phyloP scores from a whole-genome alignment of 2,113 vertebrate species.

The Macrotus californicus region DNA sequence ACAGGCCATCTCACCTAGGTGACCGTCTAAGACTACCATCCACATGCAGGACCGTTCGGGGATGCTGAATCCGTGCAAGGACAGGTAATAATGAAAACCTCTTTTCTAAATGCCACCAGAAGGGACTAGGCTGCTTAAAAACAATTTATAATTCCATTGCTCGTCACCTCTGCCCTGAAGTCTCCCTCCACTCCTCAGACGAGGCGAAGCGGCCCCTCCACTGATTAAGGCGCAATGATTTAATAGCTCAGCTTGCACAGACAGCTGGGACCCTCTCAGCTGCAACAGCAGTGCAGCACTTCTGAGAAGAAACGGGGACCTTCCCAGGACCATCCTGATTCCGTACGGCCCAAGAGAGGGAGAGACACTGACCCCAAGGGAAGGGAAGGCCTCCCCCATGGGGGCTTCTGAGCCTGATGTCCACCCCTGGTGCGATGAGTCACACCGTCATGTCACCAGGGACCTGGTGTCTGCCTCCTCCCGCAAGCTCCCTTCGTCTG shows the following conservation, averaged over 20 bases:
- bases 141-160: background rate
- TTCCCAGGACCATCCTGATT: background rate
- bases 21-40: background rate
- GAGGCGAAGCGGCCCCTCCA: background rate
- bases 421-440: rapidly evolving
- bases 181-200: background rate
- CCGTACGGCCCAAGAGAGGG: background rate
- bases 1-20: background rate
- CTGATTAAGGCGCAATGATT: background rate
- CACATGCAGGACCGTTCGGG: background rate
- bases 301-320: background rate
- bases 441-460: background rate
- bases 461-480: background rate
- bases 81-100: background rate
- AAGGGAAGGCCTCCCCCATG: too few relatives aligned
- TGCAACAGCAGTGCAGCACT: background rate
- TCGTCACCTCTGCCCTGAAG: background rate
- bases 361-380: background rate
- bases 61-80: background rate
- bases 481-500: background rate
- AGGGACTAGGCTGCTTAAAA: background rate
- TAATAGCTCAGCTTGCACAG: background rate
- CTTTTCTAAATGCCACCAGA: background rate
- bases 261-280: background rate
- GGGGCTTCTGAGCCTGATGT: rapidly evolving